Conservation (phyloP, 1,140 invertebrate species). For the Adelges cooleyi region DNA sequence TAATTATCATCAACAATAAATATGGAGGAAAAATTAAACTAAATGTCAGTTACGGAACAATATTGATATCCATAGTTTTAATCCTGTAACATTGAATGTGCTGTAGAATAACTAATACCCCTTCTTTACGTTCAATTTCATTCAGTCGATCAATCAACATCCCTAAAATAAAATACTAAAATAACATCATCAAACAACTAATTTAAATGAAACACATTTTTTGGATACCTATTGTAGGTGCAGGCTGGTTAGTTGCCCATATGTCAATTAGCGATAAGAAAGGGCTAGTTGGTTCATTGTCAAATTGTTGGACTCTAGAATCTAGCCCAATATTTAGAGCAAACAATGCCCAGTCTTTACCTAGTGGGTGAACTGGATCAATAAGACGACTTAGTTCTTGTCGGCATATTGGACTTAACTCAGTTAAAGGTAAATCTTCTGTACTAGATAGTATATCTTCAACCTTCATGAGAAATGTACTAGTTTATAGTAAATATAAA, state of each 20-base stretch:
- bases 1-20: too few relatives aligned
- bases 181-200: too few relatives aligned
- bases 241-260: conserved; percentile 19
- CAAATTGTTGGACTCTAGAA: conserved; percentile 31
- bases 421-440: conserved; percentile 33
- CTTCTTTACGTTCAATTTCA: conserved; percentile 33
- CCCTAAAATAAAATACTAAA: conserved; percentile 20
- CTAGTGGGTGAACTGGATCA: conserved; percentile 65
- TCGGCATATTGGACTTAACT: conserved; percentile 41
- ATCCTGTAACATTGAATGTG: conserved; percentile 32
- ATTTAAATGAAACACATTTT: not conserved
- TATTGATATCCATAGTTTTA: not conserved
- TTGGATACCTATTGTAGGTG: conserved; percentile 12
- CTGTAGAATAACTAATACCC: conserved; percentile 29
- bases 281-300: conserved; percentile 29
- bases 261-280: conserved; percentile 31
- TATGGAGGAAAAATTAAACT: too few relatives aligned
- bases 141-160: conserved; percentile 31
- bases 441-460: conserved; percentile 3
- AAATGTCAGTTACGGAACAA: not conserved
- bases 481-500: not conserved
- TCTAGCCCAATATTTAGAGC: conserved; percentile 54
- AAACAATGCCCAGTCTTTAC: conserved; percentile 71
- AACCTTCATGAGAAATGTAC: not conserved
- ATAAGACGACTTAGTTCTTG: conserved; percentile 49